Conservation (phyloP, 2,113 vertebrate species). For the Mastomys natalensis region DNA sequence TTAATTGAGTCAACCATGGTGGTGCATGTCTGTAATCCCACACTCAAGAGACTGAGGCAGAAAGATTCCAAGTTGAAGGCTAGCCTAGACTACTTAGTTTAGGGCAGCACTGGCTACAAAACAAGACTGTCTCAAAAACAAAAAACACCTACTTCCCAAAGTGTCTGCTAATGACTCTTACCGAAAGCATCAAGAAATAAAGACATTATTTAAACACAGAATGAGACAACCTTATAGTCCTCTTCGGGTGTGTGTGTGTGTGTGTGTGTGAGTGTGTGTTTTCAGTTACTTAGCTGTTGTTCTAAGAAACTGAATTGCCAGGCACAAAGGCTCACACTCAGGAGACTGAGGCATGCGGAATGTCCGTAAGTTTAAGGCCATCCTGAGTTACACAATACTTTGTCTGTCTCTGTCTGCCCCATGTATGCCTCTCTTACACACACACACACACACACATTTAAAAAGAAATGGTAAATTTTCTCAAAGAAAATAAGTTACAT, state of each 20-base stretch:
- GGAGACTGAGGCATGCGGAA: neutral
- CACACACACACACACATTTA: neutral
- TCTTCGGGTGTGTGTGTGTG: neutral
- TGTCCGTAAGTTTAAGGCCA: neutral
- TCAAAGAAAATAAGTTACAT: conserved; percentile 30
- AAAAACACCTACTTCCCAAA: neutral
- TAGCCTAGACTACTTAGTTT: neutral
- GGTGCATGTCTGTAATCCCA: neutral
- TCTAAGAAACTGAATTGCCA: neutral
- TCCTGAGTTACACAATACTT: neutral
- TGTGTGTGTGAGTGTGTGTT: neutral
- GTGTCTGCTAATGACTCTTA: neutral
- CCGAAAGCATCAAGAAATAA: neutral
- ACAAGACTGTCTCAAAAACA: neutral
- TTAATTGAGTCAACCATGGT: neutral
- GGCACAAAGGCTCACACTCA: neutral
- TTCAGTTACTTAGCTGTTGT: neutral
- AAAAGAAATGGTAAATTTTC: neutral
- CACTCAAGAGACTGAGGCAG: neutral
- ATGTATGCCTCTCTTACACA: neutral
- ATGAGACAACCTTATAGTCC: neutral
- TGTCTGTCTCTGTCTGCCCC: neutral
- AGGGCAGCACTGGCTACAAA: no score
- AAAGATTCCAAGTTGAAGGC: neutral
- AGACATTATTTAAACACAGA: neutral